Evolutionary conservation across 1,140 invertebrate species (phyloP), one percentile per base, ranked within the genome.

Genomic region (Danaus melanippus): DNA sequence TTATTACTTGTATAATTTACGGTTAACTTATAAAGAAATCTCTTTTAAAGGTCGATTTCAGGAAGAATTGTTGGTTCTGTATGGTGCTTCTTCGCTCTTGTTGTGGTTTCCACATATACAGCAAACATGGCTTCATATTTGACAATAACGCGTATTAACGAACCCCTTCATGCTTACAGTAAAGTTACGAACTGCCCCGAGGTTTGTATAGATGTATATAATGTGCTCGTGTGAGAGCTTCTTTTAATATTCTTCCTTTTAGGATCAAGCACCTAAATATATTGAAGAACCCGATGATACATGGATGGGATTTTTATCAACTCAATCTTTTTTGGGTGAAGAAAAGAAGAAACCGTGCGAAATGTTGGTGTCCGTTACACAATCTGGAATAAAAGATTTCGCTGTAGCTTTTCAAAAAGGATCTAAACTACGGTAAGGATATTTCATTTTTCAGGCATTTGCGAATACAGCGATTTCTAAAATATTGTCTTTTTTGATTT

Each of bases 71-170:
- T 98, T 0, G 96, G 96, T 5, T 93, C 94, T 50, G 96, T 97
- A 7, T 99, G 98, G 98, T 99, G 98, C 97, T 99, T 99, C 84
- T 99, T 99, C 81, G 98, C 97, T 0, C 89, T 99, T 39, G 98
- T 99, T 72, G 91, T 99, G 54, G 96, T 99, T 64, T 97, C 96
- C 3, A 98, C 96, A 9, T 99, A 99, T 87, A 99, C 97, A 15
- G 97, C 98, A 59, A 99, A 99, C 86, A 88, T 99, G 66, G 96
- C 97, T 7, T 97, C 97, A 39, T 98, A 98, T 86, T 89, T 97
- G 40, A 98, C 96, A 0, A 92, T 98, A 6, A 94, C 97, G 79
- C 89, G 96, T 53, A 97, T 98, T 93, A 93, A 95, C 1, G 93
- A 95, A 4, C 96, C 96, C 1, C 53, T 57, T 47, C 67, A 60